These are phyloP conservation scores for Crematogaster levior DNA, from an alignment of 2,888 invertebrate species.

Conservation along the genomic window DNA sequence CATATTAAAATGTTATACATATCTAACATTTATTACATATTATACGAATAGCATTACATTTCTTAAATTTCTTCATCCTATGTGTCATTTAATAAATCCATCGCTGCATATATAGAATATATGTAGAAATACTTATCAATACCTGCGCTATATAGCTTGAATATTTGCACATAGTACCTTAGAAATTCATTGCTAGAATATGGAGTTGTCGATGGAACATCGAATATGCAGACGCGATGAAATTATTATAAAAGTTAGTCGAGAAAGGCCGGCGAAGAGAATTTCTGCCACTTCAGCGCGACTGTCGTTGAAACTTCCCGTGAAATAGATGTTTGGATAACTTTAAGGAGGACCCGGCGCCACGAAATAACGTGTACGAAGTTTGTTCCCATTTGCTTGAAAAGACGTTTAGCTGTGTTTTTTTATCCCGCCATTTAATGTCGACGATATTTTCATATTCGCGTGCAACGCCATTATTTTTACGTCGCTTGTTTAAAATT, in stretches of 20 bases:
- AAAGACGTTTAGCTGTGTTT: slow-evolving; percentile 24
- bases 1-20: neutral
- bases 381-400: slow-evolving; percentile 29
- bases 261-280: slow-evolving; percentile 28
- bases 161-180: slow-evolving; percentile 8
- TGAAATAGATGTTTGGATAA: slow-evolving; percentile 55
- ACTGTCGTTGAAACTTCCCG: slow-evolving; percentile 46
- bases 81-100: neutral
- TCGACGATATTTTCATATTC: slow-evolving; percentile 29
- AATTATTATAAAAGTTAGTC: slow-evolving; percentile 55
- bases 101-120: neutral
- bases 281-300: slow-evolving; percentile 54
- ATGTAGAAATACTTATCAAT: neutral
- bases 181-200: slow-evolving; percentile 52
- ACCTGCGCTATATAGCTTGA: neutral
- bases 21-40: neutral
- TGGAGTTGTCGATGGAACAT: slow-evolving; percentile 47
- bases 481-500: slow-evolving; percentile 32
- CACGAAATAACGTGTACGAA: slow-evolving; percentile 52
- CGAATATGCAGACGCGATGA: slow-evolving; percentile 53
- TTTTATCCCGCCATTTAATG: slow-evolving; percentile 36
- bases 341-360: slow-evolving; percentile 37
- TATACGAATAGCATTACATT: neutral
- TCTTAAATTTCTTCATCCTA: neutral
- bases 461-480: slow-evolving; percentile 17